Percentiles rank a stretch among this genome's conserved stretches.
Evolutionary conservation across 2,113 vertebrate species (phyloP).

Genomic region (Atherinomorus stipes): DNA sequence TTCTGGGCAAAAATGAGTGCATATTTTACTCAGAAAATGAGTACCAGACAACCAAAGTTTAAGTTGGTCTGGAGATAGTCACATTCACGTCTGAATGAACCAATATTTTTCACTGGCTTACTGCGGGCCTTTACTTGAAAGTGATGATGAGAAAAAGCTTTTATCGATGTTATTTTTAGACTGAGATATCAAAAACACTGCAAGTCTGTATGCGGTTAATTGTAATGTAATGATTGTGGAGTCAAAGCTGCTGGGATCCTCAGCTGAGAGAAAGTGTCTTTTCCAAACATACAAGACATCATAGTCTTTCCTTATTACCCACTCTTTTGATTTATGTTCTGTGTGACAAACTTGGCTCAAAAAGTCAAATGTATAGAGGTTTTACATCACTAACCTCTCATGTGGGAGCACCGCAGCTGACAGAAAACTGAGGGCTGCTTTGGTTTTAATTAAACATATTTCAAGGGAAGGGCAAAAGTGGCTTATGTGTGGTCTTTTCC

Average conservation of each 20-base stretch:
- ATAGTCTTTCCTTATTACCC: background rate
- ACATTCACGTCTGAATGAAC: conserved; percentile 50
- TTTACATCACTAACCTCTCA: background rate
- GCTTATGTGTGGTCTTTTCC: conserved; percentile 64
- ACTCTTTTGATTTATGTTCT: background rate
- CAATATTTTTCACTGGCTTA: conserved; percentile 49
- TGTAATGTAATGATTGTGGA: background rate
- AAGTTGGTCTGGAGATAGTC: conserved; percentile 70
- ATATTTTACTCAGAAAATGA: conserved; percentile 59
- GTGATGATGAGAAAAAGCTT: conserved; percentile 30
- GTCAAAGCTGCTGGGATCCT: conserved; percentile 7
- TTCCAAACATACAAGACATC: background rate
- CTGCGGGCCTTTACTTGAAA: conserved; percentile 43
- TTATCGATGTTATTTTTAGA: background rate
- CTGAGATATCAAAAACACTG: conserved; percentile 10
- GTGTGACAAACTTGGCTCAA: background rate
- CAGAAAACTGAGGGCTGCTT: conserved; percentile 48
- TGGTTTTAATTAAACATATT: conserved; percentile 66
- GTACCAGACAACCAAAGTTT: conserved; percentile 51
- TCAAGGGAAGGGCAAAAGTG: conserved; percentile 49
- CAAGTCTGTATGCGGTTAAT: conserved; percentile 7
- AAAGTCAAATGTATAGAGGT: background rate
- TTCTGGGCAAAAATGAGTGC: conserved; percentile 68
- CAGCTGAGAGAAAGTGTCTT: background rate
- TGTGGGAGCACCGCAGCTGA: conserved; percentile 21